A percentile compares a stretch with the other conserved stretches of the same genome.
Evolutionary conservation across 2,113 vertebrate genomes (phyloP).

Genomic region (Mirounga angustirostris): DNA sequence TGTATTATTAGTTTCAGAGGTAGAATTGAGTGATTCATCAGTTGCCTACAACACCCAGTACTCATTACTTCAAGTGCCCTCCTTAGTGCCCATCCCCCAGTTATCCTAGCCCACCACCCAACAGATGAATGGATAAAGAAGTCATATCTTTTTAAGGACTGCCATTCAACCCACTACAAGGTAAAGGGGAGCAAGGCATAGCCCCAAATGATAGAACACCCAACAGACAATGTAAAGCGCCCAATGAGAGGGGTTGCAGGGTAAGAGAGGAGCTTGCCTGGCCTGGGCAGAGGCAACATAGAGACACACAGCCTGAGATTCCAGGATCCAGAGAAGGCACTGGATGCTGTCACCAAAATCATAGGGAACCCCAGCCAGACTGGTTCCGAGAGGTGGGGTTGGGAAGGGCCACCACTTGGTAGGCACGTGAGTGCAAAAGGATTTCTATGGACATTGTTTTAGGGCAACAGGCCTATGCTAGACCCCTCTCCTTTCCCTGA

Average conservation of each 20-base stretch:
- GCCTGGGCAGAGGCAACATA: neutral
- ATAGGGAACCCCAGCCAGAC: neutral
- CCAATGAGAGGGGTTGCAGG: accelerated
- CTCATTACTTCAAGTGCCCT: neutral
- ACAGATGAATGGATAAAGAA: neutral
- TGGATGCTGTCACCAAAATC: neutral
- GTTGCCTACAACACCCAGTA: neutral
- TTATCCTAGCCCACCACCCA: neutral
- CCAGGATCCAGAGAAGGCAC: neutral
- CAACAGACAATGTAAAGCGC: neutral
- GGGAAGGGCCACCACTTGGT: neutral
- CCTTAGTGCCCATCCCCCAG: neutral
- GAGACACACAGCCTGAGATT: neutral
- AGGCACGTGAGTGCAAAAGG: neutral
- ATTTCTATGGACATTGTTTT: neutral
- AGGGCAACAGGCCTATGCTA: neutral
- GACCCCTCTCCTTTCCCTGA: neutral
- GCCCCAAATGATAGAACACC: neutral
- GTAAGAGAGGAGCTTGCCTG: neutral
- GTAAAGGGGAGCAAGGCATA: neutral
- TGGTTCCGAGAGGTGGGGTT: neutral
- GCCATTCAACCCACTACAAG: neutral
- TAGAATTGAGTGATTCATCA: neutral
- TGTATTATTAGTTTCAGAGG: neutral
- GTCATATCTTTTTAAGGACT: neutral